phyloP scores from a whole-genome alignment of 2,113 vertebrate genomes.

The Eleginops maclovinus region DNA sequence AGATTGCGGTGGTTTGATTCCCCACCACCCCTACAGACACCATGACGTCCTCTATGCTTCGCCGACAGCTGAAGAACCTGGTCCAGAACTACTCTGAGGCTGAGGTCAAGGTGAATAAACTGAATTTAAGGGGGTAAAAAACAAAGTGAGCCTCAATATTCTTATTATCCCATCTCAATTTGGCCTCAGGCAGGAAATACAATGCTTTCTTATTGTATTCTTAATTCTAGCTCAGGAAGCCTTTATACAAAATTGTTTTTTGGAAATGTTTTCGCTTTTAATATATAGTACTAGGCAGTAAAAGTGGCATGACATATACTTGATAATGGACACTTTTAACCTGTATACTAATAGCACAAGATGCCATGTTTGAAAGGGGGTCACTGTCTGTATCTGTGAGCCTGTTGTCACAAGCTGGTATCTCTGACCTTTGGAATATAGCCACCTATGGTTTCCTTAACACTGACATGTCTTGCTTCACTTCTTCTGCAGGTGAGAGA shows the following conservation, averaged over 20 bases:
- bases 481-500: conserved; percentile 84
- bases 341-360: not conserved
- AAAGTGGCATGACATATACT: not conserved
- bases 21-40: conserved; percentile 30
- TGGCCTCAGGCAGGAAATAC: not conserved
- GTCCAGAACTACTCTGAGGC: conserved; percentile 95
- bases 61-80: conserved; percentile 91
- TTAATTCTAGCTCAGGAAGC: not conserved
- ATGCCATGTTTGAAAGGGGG: not conserved
- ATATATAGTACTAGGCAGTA: not conserved
- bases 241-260: not conserved
- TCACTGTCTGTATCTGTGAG: not conserved
- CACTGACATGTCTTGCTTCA: not conserved
- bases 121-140: not conserved
- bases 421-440: not conserved
- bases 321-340: not conserved
- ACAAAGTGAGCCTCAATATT: fast-evolving
- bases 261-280: not conserved
- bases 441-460: not conserved
- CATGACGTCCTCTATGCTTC: conserved; percentile 92
- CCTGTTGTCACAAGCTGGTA: not conserved
- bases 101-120: conserved; percentile 88
- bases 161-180: fast-evolving
- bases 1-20: conserved; percentile 50
- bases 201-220: not conserved